Percentiles rank a stretch among this genome's conserved stretches.
phyloP scores from a whole-genome alignment of 2,888 invertebrate genomes.

The Agrypnus murinus region DNA sequence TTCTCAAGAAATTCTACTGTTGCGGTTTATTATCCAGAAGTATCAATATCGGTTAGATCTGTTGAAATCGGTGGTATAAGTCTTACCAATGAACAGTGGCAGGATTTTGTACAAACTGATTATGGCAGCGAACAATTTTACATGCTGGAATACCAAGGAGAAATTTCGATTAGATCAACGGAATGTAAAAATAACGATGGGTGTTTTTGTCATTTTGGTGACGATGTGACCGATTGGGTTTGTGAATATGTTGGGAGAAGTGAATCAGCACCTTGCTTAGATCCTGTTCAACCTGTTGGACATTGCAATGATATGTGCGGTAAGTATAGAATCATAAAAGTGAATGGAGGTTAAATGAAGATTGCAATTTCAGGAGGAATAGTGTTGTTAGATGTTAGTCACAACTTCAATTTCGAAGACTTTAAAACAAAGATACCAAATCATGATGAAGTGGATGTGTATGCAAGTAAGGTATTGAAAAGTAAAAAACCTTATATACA shows the following conservation, averaged over 20 bases:
- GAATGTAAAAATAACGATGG: slow-evolving; percentile 17
- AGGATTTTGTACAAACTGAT: slow-evolving; percentile 36
- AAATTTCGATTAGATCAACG: slow-evolving; percentile 8
- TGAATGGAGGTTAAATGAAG: neutral
- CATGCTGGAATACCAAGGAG: neutral
- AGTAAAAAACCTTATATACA: slow-evolving; percentile 54
- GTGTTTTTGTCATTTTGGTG: slow-evolving; percentile 35
- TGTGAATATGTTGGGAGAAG: slow-evolving; percentile 26
- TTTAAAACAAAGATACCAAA: slow-evolving; percentile 52
- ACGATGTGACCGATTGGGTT: slow-evolving; percentile 29
- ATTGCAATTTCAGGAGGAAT: slow-evolving; percentile 56
- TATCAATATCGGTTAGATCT: slow-evolving; percentile 27
- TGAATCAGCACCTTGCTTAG: slow-evolving; percentile 42
- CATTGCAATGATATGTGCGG: slow-evolving; percentile 58
- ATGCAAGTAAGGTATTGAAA: slow-evolving; percentile 58
- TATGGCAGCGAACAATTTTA: slow-evolving; percentile 43
- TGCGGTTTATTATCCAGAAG: slow-evolving; percentile 37
- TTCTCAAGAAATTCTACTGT: slow-evolving; percentile 63
- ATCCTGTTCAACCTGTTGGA: slow-evolving; percentile 53
- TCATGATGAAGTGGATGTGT: slow-evolving; percentile 53
- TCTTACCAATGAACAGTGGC: slow-evolving; percentile 33
- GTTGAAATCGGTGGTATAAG: slow-evolving; percentile 28
- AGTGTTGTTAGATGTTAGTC: slow-evolving; percentile 49
- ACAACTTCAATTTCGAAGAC: slow-evolving; percentile 50
- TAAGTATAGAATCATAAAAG: slow-evolving; percentile 33